phyloP scores from a whole-genome alignment of 2,797 vertebrate genomes.

The Hephaestus fuliginosus region DNA sequence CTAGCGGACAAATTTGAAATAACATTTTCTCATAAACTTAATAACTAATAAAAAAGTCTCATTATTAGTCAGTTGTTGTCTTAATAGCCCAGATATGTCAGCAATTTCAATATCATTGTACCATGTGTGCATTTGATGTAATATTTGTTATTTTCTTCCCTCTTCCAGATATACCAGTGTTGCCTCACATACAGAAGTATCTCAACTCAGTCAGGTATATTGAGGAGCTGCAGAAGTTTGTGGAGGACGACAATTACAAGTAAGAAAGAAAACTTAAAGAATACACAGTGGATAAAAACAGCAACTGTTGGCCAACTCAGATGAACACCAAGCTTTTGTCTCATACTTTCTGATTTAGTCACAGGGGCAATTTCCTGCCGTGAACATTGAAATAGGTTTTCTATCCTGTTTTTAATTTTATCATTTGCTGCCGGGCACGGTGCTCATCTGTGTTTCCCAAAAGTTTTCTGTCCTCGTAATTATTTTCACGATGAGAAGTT shows the following conservation, averaged over 20 bases:
- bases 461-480: neutral
- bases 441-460: neutral
- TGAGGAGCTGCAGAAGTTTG: constrained; percentile 99
- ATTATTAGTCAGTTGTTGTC: neutral
- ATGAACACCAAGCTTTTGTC: neutral
- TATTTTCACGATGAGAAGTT: neutral
- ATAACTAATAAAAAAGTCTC: neutral
- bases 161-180: constrained; percentile 91
- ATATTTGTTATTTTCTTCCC: neutral
- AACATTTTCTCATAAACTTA: neutral
- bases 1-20: neutral
- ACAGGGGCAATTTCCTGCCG: neutral
- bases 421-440: neutral
- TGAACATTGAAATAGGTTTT: neutral
- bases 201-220: constrained; percentile 98
- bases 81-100: neutral
- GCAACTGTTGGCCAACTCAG: neutral
- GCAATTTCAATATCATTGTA: neutral
- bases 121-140: neutral
- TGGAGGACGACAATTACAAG: constrained; percentile 99
- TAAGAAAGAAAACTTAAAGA: constrained; percentile 76
- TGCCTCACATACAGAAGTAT: constrained; percentile 98
- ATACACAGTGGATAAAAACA: neutral
- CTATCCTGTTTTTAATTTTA: neutral
- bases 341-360: constrained; percentile 5